Base-by-base conservation (phyloP, 1,140 invertebrate genomes). In the Spodoptera frugiperda region DNA sequence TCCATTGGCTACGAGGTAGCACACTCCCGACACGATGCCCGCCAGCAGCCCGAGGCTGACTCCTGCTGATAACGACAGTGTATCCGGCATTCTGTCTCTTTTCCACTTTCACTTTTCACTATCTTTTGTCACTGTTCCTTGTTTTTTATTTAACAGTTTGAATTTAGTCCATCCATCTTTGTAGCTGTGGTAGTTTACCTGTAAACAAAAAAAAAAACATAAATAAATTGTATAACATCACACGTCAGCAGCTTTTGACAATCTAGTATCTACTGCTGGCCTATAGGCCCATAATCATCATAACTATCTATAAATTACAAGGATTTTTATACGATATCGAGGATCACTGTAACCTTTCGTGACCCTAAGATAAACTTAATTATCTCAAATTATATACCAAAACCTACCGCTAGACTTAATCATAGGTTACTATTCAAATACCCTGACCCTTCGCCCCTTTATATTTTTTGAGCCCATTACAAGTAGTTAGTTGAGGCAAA, bases 11-110 rank as follows among this genome's bases (percentile, higher is more conserved):
- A 95, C 84, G 33, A 95, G 87, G 77, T 95, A 95, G 86, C 94
- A 95, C 4, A 95, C 94, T 19, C 95, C 95, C 2, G 95, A 95
- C 4, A 95, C 89, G 49, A 95, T 94, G 0, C 95, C 95, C 11
- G 95, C 95, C n/a, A 95, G 81, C 14, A 95, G 91, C 21, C 95
- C 95, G 14, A 95, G 87, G 74, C 95, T 95, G 30, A 95, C 89
- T 5, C 95, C 94, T 0, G 95, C 92, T 0, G 94, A 91, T 39
- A 95, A 85, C 2, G 93, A 94, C 59, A 95, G 78, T 1, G 94
- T 92, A 79, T 95, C 95, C 4, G 94, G 93, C 87, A 94, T 93
- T 79, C 73, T 85, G 59, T 78, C 53, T 79, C 15, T 30, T 73
- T 76, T n/a, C 10, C 9, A 19, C 59, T 1, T 15, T 33, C 54